Conservation (phyloP, 2,113 vertebrate genomes). For the Centropus unirufus region DNA sequence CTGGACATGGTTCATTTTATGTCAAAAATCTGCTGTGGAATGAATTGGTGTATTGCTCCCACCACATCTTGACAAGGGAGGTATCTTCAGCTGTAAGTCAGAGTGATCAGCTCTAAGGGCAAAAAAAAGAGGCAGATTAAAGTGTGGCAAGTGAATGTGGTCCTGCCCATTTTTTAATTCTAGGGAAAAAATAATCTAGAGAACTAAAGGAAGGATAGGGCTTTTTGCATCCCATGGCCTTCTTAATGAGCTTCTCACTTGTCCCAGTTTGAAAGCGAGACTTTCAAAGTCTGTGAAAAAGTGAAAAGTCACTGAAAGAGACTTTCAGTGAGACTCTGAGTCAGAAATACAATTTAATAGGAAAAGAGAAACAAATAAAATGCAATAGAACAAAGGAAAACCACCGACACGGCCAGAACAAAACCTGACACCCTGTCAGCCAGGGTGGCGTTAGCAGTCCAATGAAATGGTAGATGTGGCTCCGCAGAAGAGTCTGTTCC, state of each 20-base stretch:
- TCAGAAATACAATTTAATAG: too few relatives aligned
- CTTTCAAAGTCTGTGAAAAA: too few relatives aligned
- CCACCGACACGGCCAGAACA: too few relatives aligned
- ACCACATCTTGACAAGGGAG: background rate
- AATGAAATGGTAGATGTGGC: too few relatives aligned
- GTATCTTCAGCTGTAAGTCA: background rate
- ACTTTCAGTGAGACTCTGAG: too few relatives aligned
- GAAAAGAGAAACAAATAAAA: too few relatives aligned
- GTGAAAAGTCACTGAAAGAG: too few relatives aligned
- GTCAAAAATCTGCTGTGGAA: background rate
- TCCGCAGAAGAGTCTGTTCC: too few relatives aligned
- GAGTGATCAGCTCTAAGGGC: background rate
- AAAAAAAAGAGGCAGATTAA: background rate
- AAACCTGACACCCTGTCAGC: too few relatives aligned
- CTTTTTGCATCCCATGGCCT: background rate
- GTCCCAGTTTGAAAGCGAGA: too few relatives aligned
- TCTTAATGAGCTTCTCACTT: background rate
- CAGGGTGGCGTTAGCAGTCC: too few relatives aligned
- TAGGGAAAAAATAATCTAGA: background rate
- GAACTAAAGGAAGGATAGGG: background rate
- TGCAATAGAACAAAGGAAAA: too few relatives aligned
- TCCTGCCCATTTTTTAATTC: background rate
- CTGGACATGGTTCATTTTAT: background rate
- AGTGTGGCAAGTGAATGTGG: background rate
- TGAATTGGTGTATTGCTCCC: background rate